Conservation (phyloP, 2,888 invertebrate species). For the Amphipyra berbera region DNA sequence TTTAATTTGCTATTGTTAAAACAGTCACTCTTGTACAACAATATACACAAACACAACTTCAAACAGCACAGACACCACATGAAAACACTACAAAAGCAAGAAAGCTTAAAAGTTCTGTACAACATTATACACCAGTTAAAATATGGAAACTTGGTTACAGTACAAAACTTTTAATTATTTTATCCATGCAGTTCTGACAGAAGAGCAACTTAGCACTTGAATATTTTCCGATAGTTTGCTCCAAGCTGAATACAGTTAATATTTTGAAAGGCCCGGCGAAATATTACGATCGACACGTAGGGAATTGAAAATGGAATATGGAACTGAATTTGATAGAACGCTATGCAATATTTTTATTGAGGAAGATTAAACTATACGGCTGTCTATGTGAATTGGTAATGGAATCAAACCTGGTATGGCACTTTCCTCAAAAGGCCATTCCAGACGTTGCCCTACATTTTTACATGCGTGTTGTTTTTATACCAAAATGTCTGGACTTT, state of each 20-base stretch:
- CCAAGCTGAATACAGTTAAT: slow-evolving; percentile 28
- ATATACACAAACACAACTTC: too few species aligned
- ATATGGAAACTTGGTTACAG: slow-evolving; percentile 35
- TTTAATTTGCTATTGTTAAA: too few species aligned
- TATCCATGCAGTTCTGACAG: slow-evolving; percentile 8
- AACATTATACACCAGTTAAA: slow-evolving; percentile 20
- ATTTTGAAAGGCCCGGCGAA: slow-evolving; percentile 18
- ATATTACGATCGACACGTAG: slow-evolving; percentile 23
- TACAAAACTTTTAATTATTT: slow-evolving; percentile 42
- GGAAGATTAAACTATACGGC: slow-evolving; percentile 2
- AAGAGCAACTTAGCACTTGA: slow-evolving; percentile 23
- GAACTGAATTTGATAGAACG: slow-evolving; percentile 33
- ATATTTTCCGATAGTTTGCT: slow-evolving; percentile 29
- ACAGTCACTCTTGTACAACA: too few species aligned
- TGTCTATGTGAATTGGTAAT: too few species aligned
- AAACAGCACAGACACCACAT: background rate
- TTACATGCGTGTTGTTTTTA: too few species aligned
- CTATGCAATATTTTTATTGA: slow-evolving; percentile 27
- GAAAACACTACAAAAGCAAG: background rate
- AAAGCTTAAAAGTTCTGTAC: background rate
- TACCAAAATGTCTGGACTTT: too few species aligned
- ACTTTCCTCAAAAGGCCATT: too few species aligned
- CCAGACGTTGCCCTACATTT: too few species aligned
- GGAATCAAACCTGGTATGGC: too few species aligned
- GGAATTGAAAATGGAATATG: slow-evolving; percentile 41